Percentiles rank a stretch among this genome's conserved stretches.
phyloP scores from a whole-genome alignment of 2,888 invertebrate genomes.

The Oligia fasciuncula region DNA sequence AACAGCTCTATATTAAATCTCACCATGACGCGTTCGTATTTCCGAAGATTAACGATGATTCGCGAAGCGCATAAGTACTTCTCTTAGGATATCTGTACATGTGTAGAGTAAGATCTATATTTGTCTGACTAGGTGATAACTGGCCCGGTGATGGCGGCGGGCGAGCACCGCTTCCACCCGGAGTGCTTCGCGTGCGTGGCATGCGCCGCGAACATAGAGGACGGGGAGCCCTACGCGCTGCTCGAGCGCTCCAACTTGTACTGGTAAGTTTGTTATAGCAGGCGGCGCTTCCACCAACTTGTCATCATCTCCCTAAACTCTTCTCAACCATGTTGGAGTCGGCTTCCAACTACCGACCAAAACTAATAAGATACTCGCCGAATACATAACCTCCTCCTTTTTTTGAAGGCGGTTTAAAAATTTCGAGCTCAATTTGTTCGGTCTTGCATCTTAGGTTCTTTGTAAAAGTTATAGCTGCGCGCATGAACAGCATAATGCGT shows the following conservation, averaged over 20 bases:
- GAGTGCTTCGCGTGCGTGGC: slow-evolving; percentile 97
- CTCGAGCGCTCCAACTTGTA: slow-evolving; percentile 97
- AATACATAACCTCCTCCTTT: not conserved
- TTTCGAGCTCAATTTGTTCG: not conserved
- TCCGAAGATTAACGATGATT: not conserved
- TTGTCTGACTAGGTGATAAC: slow-evolving; percentile 87
- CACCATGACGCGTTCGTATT: not conserved
- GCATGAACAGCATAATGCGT: not conserved
- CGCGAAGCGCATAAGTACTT: not conserved
- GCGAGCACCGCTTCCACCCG: slow-evolving; percentile 98
- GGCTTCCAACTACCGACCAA: not conserved
- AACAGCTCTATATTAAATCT: not conserved
- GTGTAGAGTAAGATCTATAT: not conserved
- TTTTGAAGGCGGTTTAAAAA: not conserved
- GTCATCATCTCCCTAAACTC: not conserved
- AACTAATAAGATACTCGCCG: not conserved
- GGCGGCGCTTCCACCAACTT: not conserved
- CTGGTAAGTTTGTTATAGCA: slow-evolving; percentile 88
- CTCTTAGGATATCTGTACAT: not conserved
- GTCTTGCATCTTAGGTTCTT: not conserved
- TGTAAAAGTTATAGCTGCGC: not conserved
- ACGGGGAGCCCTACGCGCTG: slow-evolving; percentile 97
- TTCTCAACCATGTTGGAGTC: too few relatives aligned
- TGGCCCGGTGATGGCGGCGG: slow-evolving; percentile 98
- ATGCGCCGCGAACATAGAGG: slow-evolving; percentile 96